phyloP scores from a whole-genome alignment of 2,888 invertebrate species.

The Zaprionus lineosus region DNA sequence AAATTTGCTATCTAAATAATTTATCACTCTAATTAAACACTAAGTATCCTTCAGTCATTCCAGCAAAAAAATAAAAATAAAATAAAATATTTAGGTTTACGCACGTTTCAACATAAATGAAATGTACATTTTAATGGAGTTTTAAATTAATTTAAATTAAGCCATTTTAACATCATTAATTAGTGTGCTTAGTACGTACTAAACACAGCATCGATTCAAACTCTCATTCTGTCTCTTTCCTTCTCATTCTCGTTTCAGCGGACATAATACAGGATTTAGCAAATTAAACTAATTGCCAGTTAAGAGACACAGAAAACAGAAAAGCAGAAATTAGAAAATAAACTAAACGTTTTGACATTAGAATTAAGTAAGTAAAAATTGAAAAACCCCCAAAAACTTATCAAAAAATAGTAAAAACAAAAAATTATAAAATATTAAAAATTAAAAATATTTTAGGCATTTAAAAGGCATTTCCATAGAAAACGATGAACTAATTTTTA shows the following conservation, averaged over 20 bases:
- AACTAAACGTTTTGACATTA: constrained; percentile 57
- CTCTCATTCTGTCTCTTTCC: neutral
- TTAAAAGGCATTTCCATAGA: constrained; percentile 43
- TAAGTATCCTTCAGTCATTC: too few species aligned
- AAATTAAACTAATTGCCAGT: constrained; percentile 76
- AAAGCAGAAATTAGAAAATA: neutral
- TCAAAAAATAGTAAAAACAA: constrained; percentile 15
- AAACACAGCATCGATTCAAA: constrained; percentile 47
- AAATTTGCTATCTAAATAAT: too few species aligned
- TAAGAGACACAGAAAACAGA: constrained; percentile 33
- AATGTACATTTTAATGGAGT: constrained; percentile 39
- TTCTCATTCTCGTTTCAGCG: constrained; percentile 59
- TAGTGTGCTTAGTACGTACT: constrained; percentile 51
- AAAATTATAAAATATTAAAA: constrained; percentile 14
- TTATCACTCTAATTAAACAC: too few species aligned
- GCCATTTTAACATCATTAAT: constrained; percentile 56
- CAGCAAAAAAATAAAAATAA: too few species aligned
- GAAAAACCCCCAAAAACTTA: too few species aligned
- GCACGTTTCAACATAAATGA: too few species aligned
- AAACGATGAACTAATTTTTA: constrained; percentile 26
- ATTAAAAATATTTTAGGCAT: constrained; percentile 34
- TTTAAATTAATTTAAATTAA: constrained; percentile 67
- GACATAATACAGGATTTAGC: constrained; percentile 80
- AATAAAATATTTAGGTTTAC: too few species aligned
- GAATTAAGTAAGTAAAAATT: constrained; percentile 68